Base-by-base conservation (phyloP, 1,140 invertebrate species). In the Drosophila parvula region DNA sequence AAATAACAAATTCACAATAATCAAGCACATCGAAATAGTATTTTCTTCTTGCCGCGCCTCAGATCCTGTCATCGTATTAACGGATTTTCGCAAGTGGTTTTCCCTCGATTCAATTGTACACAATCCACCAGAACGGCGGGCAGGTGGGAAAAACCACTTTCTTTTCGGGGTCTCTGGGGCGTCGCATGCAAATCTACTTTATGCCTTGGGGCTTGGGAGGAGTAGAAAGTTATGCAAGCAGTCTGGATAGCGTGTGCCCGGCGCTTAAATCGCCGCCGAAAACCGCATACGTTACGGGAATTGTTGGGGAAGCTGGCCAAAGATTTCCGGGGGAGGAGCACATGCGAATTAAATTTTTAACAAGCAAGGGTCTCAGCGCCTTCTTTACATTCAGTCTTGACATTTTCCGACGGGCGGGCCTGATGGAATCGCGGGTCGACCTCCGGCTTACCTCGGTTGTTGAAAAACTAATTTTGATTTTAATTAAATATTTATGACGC, bases 401-500 rank as follows among this genome's bases (percentile, higher is more conserved):
- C 64, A 70, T 34, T 56, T 47, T 56, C 14, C 62, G 27, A 11
- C 47, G 48, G 27, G 32, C 27, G 27, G n/a, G 22, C 53, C 40
- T 71, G 53, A 71, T n/a, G 51, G 65, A 71, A 59, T 50, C 65
- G 32, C 32, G 68, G 59, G 30, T 30, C n/a, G 70, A 28, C 38
- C 50, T 22, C n/a, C 40, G 32, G 41, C 32, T 18, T 38, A 50
- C 57, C 47, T 32, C 57, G 53, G 62, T 56, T 34, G 38, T 71
- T 57, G 57, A 69, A 79, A 88, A 89, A 78, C 65, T 90, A 85
- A 90, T 89, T 89, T 90, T 74, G 81, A 89, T 81, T 89, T 85
- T 81, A 79, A 89, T 89, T 90, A 90, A 89, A 90, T 81, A 90
- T 90, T 85, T 79, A 90, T 81, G 60, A 81, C 41, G 65, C 47